phyloP scores from a whole-genome alignment of 2,888 invertebrate species.

The Cancer borealis region DNA sequence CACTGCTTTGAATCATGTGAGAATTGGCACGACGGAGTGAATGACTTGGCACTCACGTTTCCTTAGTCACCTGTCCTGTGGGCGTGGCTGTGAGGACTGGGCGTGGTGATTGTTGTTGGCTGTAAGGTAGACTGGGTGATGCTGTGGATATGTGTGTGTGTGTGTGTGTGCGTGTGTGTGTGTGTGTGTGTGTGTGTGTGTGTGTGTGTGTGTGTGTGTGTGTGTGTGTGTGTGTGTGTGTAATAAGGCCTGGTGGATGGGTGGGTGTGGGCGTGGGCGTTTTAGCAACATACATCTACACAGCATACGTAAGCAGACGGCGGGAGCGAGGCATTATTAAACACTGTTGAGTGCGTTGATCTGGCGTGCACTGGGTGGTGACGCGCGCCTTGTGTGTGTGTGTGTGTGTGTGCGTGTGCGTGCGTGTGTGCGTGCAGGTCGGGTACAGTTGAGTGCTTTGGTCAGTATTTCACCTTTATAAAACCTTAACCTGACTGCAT shows the following conservation, averaged over 20 bases:
- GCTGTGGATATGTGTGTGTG: background rate
- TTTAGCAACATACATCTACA: background rate
- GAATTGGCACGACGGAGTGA: background rate
- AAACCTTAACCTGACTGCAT: background rate
- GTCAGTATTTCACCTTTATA: constrained; percentile 4
- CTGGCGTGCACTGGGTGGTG: background rate
- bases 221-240: background rate
- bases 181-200: background rate
- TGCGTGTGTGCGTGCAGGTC: background rate
- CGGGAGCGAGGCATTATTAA: background rate
- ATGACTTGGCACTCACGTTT: background rate
- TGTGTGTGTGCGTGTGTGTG: background rate
- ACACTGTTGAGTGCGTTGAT: background rate
- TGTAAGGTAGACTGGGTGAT: background rate
- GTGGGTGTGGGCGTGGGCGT: background rate
- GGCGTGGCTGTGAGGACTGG: background rate
- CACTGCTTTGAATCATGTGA: background rate
- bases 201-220: background rate
- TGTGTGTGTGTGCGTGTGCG: constrained; percentile 8
- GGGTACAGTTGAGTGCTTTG: background rate
- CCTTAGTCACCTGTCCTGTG: background rate
- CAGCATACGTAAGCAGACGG: background rate
- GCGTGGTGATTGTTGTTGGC: background rate
- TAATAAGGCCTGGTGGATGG: background rate
- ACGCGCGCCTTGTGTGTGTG: background rate